Evolutionary conservation across 2,113 vertebrate genomes (phyloP).

Genomic region (Microtus montanus): DNA sequence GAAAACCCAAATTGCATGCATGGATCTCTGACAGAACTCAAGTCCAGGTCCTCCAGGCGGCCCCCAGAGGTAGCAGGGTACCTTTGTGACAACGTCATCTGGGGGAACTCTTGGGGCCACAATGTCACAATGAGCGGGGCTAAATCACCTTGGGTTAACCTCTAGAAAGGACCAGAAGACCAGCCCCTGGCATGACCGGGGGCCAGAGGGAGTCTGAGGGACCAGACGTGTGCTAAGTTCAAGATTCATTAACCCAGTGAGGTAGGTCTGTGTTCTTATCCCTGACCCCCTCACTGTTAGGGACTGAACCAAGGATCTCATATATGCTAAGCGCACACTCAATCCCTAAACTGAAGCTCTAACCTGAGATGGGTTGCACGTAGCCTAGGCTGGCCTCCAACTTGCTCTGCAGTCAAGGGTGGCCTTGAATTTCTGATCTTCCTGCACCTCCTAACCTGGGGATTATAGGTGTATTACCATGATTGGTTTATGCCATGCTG

Average conservation of each 20-base stretch:
- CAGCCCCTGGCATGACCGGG: background rate
- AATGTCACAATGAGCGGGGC: slow-evolving; percentile 58
- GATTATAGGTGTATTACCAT: background rate
- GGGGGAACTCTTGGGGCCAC: background rate
- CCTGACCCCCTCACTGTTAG: background rate
- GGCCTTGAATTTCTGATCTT: background rate
- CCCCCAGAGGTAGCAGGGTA: background rate
- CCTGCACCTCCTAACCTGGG: background rate
- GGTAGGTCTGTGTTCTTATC: slow-evolving; percentile 4
- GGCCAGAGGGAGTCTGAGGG: background rate
- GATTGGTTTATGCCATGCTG: background rate
- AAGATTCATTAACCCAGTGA: background rate
- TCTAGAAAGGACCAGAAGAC: background rate
- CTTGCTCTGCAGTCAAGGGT: background rate
- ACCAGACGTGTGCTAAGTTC: rapidly evolving
- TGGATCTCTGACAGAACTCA: background rate
- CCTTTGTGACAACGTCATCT: slow-evolving; percentile 27
- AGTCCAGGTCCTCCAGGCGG: background rate
- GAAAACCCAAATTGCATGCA: background rate
- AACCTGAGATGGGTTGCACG: background rate
- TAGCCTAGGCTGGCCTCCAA: background rate
- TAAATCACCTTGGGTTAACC: background rate
- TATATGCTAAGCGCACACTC: background rate
- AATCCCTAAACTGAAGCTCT: background rate
- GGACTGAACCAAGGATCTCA: background rate